Percentiles rank a stretch among this genome's conserved stretches.
phyloP scores from a whole-genome alignment of 2,888 invertebrate genomes.

The Perithous albicinctus region DNA sequence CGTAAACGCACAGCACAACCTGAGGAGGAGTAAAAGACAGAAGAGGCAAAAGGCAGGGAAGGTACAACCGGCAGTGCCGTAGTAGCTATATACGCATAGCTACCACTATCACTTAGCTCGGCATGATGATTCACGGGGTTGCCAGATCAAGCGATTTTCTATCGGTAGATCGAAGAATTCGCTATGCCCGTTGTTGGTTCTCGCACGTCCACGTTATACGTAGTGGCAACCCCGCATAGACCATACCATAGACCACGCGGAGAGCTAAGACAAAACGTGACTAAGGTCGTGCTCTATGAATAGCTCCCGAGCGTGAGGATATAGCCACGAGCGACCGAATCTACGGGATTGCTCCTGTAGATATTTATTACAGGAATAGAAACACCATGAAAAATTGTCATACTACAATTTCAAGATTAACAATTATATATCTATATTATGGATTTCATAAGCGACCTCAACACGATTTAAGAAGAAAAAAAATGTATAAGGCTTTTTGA shows the following conservation, averaged over 20 bases:
- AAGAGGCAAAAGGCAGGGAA: slow-evolving; percentile 6
- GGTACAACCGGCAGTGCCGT: not conserved
- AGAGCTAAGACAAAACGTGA: slow-evolving; percentile 72
- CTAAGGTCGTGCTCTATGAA: slow-evolving; percentile 71
- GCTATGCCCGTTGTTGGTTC: slow-evolving; percentile 5
- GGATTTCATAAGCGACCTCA: too few relatives aligned
- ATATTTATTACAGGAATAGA: slow-evolving; percentile 17
- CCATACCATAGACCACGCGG: slow-evolving; percentile 62
- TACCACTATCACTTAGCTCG: slow-evolving; percentile 46
- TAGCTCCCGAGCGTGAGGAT: slow-evolving; percentile 57
- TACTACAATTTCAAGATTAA: too few relatives aligned
- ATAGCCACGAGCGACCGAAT: slow-evolving; percentile 58
- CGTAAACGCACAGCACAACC: slow-evolving; percentile 14
- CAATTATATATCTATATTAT: too few relatives aligned
- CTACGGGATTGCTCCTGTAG: slow-evolving; percentile 21
- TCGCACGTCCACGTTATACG: slow-evolving; percentile 5
- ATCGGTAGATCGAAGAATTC: slow-evolving; percentile 40
- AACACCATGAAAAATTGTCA: not conserved
- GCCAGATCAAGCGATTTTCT: slow-evolving; percentile 66
- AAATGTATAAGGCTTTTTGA: too few relatives aligned
- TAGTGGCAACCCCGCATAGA: slow-evolving; percentile 78
- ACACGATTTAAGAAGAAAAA: too few relatives aligned
- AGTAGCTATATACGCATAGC: slow-evolving; percentile 18
- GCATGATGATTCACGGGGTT: slow-evolving; percentile 62
- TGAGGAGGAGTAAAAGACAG: slow-evolving; percentile 28